Evolutionary conservation across 2,888 invertebrate genomes (phyloP).

Genomic region (Caenorhabditis panamensis): DNA sequence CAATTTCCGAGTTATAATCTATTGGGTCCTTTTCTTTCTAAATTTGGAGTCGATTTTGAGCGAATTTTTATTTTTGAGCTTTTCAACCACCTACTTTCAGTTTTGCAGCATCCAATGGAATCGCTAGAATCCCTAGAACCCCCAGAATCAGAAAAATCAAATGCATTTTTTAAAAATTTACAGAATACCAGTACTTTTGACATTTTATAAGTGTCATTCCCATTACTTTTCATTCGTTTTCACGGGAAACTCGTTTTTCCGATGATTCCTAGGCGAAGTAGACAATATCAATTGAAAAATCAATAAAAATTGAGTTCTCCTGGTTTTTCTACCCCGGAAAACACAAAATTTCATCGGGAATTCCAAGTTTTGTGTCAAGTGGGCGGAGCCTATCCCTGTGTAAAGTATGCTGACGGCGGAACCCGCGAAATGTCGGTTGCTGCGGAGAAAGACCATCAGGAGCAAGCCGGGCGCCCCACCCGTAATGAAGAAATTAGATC

Average conservation of each 20-base stretch:
- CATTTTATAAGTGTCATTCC: not conserved
- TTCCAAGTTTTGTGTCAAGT: not conserved
- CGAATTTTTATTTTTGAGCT: not conserved
- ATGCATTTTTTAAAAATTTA: no score
- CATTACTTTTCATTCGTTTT: not conserved
- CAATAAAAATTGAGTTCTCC: conserved; percentile 2
- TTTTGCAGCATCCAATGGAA: not conserved
- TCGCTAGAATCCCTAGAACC: no score
- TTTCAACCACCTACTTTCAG: conserved; percentile 9
- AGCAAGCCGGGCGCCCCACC: not conserved
- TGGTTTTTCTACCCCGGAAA: not conserved
- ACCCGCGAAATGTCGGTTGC: conserved; percentile 49
- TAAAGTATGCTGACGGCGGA: conserved; percentile 35
- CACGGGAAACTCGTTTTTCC: conserved; percentile 3
- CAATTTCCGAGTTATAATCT: conserved; percentile 36
- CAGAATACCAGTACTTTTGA: not conserved
- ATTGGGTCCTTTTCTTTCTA: conserved; percentile 14
- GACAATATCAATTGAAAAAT: not conserved
- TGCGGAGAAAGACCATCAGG: not conserved
- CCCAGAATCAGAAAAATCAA: no score
- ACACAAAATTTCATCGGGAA: not conserved
- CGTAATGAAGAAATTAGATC: conserved; percentile 63
- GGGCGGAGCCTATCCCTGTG: conserved; percentile 27
- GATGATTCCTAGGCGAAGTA: not conserved
- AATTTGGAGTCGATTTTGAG: no score